Percentiles rank a stretch among this genome's conserved stretches.
These are phyloP conservation scores for Eptatretus burgeri DNA, from an alignment of 2,113 vertebrate genomes.

Conservation along the genomic window DNA sequence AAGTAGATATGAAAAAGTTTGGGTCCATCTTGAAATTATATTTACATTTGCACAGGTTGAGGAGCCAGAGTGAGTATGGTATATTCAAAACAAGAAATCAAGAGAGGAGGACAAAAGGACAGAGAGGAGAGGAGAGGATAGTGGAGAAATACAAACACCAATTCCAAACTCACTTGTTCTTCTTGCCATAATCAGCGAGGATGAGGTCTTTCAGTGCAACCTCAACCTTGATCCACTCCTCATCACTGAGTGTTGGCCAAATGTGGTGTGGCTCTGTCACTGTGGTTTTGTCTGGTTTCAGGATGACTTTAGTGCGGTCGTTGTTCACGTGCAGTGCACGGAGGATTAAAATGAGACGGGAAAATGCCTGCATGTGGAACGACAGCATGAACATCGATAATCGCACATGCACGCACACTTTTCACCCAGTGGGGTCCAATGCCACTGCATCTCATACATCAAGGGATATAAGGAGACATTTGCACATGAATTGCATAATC, in stretches of 20 bases:
- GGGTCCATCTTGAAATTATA: too few relatives aligned
- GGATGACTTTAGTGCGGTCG: conserved; percentile 79
- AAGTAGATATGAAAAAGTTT: too few relatives aligned
- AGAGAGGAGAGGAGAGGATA: too few relatives aligned
- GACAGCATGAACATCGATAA: conserved; percentile 7
- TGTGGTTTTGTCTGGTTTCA: conserved; percentile 94
- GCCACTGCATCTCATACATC: background rate
- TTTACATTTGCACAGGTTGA: too few relatives aligned
- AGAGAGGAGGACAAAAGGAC: too few relatives aligned
- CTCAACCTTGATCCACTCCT: conserved; percentile 98
- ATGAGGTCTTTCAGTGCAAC: conserved; percentile 95
- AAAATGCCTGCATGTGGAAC: conserved; percentile 44
- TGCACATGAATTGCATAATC: background rate
- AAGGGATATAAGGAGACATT: background rate
- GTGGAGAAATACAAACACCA: too few relatives aligned
- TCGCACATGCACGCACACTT: too few relatives aligned
- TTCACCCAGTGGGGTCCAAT: too few relatives aligned
- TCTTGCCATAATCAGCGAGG: conserved; percentile 91
- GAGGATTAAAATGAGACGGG: conserved; percentile 81
- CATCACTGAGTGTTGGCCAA: conserved; percentile 90
- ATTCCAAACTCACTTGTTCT: conserved; percentile 58
- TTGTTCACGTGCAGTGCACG: conserved; percentile 85
- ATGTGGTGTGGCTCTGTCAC: conserved; percentile 93
- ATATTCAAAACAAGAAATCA: too few relatives aligned
- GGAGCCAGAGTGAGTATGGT: too few relatives aligned